Base-by-base conservation (phyloP, 1,140 invertebrate species). In the Bombus confusus region DNA sequence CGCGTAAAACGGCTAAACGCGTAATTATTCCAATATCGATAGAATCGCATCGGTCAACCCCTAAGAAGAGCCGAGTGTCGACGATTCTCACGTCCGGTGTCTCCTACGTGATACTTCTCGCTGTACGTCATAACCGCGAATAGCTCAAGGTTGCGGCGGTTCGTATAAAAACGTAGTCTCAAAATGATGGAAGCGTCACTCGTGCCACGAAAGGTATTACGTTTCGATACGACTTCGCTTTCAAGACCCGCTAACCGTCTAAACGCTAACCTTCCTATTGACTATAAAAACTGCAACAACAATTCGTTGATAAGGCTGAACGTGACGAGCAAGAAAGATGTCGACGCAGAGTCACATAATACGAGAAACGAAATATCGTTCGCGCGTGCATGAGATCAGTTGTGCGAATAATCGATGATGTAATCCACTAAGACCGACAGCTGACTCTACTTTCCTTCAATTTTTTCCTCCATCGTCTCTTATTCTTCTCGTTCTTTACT, bases 101-200 rank as follows among this genome's bases (percentile, higher is more conserved):
- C 52, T 39, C 22, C 4, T 47, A 62, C 71, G 37, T 81, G 78
- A 59, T 41, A 13, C 37, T 74, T 34, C 43, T 15, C 41, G 9
- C 28, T 5, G 25, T 39, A 57, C 47, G 76, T 85, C 84, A 81
- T 28, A n/a, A 3, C 43, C 31, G 69, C 9, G 47, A 81, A 85
- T 85, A 85, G 79, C 71, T 59, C 84, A 85, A 85, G 84, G 84
- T 43, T 85, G 41, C 31, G 78, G n/a, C 28, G 31, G 68, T 74
- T 68, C 28, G 57, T 10, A 34, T 5, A 31, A 74, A 81, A 80
- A 52, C n/a, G 34, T 68, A 22, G 8, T 34, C 39, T 15, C 39
- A 37, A 34, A 31, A 79, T 10, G 1, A 62, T 37, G 9, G 4
- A 62, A 59, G 12, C 31, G 28, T n/a, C 25, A 28, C 2, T 25